Evolutionary conservation across 1,140 invertebrate genomes (phyloP), one percentile per base, ranked within the genome.

Genomic region (Sminthurides bifidus): DNA sequence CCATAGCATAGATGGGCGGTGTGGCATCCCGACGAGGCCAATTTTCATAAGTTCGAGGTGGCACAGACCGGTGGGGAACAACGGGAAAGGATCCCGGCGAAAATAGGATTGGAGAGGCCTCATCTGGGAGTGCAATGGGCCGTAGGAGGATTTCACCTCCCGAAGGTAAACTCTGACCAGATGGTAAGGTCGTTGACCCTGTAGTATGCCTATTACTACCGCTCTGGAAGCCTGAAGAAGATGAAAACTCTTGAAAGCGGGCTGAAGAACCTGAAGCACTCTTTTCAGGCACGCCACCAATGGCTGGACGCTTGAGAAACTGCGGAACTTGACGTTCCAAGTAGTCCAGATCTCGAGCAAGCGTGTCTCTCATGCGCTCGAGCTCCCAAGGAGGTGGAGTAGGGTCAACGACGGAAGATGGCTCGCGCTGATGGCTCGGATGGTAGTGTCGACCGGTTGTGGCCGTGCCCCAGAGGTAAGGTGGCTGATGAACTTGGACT

Each of bases 401-500:
- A 1, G 61, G 61, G 24, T 60, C 61, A 35, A 27, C 52, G 17
- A 53, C 30, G 43, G 48, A 52, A 2, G 52, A n/a, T n/a, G n/a
- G n/a, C n/a, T n/a, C n/a, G n/a, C n/a, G n/a, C n/a, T n/a, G n/a
- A n/a, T n/a, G 43, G 14, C 33, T 45, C 24, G 59, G 64, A 52
- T 66, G 64, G 51, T 66, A 61, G 51, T 66, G 65, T 38, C 66
- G 56, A 37, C 66, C 66, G 0, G 65, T 59, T 6, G 61, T 64
- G 44, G 63, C 62, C 52, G 63, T 65, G 38, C 51, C 56, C 63
- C 63, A 65, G 12, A 61, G 43, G 37, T 65, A 61, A 14, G 54
- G 54, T 30, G 66, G 64, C 52, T 69, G 58, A 46, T 67, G 66
- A 46, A 68, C 61, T 56, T 68, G 66, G 50, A 62, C 67, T 61